Percentiles rank a stretch among this genome's conserved stretches.
These are phyloP conservation scores for Pterocles orientalis DNA, from an alignment of 2,113 vertebrate species.

Conservation along the genomic window DNA sequence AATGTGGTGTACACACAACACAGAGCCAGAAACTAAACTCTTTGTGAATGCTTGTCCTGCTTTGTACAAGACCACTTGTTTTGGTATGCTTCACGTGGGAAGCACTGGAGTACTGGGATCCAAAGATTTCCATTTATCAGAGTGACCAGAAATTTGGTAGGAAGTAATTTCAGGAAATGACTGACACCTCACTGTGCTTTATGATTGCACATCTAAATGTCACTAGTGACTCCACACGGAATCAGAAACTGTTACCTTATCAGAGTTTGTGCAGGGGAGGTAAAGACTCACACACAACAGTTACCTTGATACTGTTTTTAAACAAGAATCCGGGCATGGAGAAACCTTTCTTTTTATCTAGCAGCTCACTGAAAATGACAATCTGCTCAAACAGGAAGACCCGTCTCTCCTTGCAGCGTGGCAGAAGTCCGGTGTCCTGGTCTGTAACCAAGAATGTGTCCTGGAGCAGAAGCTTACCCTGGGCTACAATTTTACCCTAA, in stretches of 20 bases:
- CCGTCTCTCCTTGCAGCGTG: conserved; percentile 94
- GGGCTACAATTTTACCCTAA: conserved; percentile 98
- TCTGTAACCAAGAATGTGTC: conserved; percentile 96
- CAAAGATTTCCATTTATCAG: background rate
- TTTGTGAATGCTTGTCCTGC: background rate
- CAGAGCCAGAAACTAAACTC: background rate
- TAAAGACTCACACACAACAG: background rate
- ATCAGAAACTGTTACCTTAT: conserved; percentile 45
- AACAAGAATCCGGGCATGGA: conserved; percentile 96
- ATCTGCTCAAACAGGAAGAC: conserved; percentile 98
- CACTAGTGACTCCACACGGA: background rate
- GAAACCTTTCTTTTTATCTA: conserved; percentile 98
- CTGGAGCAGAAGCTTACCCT: conserved; percentile 94
- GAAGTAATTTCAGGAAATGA: background rate
- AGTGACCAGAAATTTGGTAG: background rate
- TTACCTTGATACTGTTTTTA: conserved; percentile 96
- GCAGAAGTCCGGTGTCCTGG: conserved; percentile 90
- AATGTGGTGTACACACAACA: background rate
- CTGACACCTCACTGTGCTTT: background rate
- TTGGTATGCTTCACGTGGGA: background rate
- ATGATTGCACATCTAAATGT: background rate
- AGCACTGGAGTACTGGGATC: background rate
- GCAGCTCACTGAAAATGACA: conserved; percentile 96
- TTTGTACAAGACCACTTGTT: background rate
- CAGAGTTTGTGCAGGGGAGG: conserved; percentile 13